Evolutionary conservation across 2,797 vertebrate genomes (phyloP).

Genomic region (Anas capensis): DNA sequence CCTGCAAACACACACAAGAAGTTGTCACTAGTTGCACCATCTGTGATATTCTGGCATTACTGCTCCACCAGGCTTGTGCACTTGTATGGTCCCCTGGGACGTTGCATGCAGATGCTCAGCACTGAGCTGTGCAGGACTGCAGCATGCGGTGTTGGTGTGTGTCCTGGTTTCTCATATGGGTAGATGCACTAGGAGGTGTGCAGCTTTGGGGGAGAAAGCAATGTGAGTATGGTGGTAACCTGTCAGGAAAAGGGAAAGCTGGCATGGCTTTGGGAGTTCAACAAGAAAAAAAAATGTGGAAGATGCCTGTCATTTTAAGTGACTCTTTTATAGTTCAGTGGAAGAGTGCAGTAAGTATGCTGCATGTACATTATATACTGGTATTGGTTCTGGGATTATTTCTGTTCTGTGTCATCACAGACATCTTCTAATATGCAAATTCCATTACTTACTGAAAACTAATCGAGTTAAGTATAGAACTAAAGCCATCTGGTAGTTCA

Average conservation of each 20-base stretch:
- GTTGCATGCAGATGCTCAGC: accelerated
- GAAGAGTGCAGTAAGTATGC: background rate
- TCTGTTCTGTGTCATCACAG: background rate
- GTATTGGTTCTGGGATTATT: background rate
- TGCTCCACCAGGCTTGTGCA: accelerated
- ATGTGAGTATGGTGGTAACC: background rate
- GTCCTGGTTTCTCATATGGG: background rate
- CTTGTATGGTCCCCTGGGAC: accelerated
- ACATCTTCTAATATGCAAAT: background rate
- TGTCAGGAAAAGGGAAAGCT: background rate
- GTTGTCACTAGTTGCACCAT: background rate
- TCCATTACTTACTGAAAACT: background rate
- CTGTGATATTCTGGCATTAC: accelerated
- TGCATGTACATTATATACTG: background rate
- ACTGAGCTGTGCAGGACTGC: accelerated
- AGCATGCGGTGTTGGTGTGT: accelerated
- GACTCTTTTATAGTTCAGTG: background rate
- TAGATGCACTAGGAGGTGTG: background rate
- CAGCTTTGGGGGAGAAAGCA: background rate
- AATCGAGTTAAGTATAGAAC: slow-evolving; percentile 38
- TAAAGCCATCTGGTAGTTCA: slow-evolving; percentile 58
- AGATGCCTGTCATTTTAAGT: background rate
- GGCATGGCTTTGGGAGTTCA: background rate
- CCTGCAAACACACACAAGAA: background rate
- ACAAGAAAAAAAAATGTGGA: background rate